Evolutionary conservation across 2,888 invertebrate species (phyloP).

Genomic region (Standfussiana lucernea): DNA sequence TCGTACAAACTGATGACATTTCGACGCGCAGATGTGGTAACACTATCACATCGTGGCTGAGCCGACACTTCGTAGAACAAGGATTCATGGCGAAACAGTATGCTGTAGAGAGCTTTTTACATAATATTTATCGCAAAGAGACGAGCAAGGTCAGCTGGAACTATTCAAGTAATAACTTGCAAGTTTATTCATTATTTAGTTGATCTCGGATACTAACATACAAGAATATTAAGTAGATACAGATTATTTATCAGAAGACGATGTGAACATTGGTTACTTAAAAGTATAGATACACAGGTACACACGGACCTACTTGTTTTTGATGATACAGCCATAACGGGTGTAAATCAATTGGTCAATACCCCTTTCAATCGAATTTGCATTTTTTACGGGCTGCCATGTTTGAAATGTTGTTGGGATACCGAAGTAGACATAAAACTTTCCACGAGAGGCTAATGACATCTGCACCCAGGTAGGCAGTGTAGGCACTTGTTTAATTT

Average conservation of each 20-base stretch:
- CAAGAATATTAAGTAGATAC: constrained; percentile 41
- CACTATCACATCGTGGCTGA: constrained; percentile 30
- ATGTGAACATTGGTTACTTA: constrained; percentile 11
- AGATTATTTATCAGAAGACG: constrained; percentile 23
- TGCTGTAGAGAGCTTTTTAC: constrained; percentile 34
- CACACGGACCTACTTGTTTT: constrained; percentile 14
- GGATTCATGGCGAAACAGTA: constrained; percentile 8
- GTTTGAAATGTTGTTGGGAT: constrained; percentile 55
- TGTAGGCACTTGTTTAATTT: constrained; percentile 59
- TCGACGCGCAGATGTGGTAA: constrained; percentile 58
- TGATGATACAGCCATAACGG: constrained; percentile 58
- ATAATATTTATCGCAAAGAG: constrained; percentile 38
- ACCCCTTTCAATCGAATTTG: constrained; percentile 62
- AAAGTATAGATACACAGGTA: neutral
- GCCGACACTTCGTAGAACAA: constrained; percentile 18
- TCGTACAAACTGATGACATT: constrained; percentile 59
- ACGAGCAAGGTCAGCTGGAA: constrained; percentile 45
- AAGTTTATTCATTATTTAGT: constrained; percentile 19
- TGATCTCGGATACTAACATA: constrained; percentile 24
- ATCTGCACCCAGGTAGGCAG: constrained; percentile 61
- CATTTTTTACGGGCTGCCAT: constrained; percentile 56
- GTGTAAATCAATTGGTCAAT: constrained; percentile 69
- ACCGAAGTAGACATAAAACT: constrained; percentile 62
- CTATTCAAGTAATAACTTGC: constrained; percentile 43
- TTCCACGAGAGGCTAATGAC: constrained; percentile 76